Base-by-base conservation (phyloP, 2,888 invertebrate genomes). In the Nebria salina region DNA sequence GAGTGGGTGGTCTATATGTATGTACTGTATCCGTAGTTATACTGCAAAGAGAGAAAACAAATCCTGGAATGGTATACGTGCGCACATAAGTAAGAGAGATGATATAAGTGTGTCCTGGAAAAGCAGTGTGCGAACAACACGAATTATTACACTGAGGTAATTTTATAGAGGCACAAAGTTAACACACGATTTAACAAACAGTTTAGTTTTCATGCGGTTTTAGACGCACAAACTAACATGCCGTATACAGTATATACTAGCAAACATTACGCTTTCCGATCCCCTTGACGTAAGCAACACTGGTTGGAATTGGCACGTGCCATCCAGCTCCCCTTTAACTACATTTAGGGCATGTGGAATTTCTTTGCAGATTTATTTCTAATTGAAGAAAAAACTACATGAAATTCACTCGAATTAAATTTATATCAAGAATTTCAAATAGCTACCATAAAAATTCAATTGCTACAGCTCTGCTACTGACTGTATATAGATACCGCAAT, bases 141-240 rank as follows among this genome's bases (percentile, higher is more conserved):
- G 65, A 80, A 80, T 80, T 70, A 80, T 72, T 75, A 70, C 80
- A 75, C 26, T 43, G 72, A 80, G 78, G 66, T 78, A 78, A 78
- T 78, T 78, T 78, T 78, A 73, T 74, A 73, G 73, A 42, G 78
- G 78, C 66, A 72, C 74, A 74, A 78, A 78, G 80, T 80, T 75
- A 75, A 80, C 80, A 80, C 75, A 70, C 80, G 75, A 80, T 80
- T 80, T 75, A 75, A 80, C 80, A 80, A 75, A 80, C 80, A 75
- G 64, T 80, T 75, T 80, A 80, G 80, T 80, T 80, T 80, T 80
- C 80, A 75, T 80, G 80, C 75, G 80, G 80, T 80, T 80, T 80
- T 75, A 26, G 75, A 75, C 80, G 70, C 80, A 68, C 66, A 75
- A 80, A 79, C 82, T 79, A 54, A 83, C 82, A 75, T 25, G 20